These are phyloP conservation scores for Nymphalis urticae DNA, from an alignment of 2,888 invertebrate species.

Conservation along the genomic window DNA sequence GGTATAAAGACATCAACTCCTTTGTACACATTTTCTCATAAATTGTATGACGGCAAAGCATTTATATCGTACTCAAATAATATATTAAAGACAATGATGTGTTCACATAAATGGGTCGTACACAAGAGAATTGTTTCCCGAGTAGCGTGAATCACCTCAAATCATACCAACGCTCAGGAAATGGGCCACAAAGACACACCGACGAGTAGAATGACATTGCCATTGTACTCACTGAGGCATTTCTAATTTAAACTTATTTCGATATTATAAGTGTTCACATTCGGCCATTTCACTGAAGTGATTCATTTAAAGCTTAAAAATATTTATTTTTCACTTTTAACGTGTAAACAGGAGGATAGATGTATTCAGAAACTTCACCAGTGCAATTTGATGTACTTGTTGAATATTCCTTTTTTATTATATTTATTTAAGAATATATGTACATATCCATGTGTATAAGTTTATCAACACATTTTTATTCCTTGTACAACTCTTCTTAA, in stretches of 20 bases:
- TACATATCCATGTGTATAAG: too few relatives aligned
- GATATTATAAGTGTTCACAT: not conserved
- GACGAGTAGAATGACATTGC: not conserved
- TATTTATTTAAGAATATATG: too few relatives aligned
- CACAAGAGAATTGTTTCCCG: slow-evolving; percentile 31
- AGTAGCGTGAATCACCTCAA: slow-evolving; percentile 29
- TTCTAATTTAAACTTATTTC: slow-evolving; percentile 1
- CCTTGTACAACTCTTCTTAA: too few relatives aligned
- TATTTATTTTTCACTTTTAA: too few relatives aligned
- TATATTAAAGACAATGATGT: not conserved
- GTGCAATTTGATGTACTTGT: not conserved
- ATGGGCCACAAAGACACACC: slow-evolving; percentile 24
- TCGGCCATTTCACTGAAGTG: not conserved
- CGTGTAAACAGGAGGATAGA: not conserved
- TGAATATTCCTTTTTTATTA: too few relatives aligned
- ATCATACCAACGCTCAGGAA: slow-evolving; percentile 19
- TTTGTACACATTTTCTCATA: not conserved
- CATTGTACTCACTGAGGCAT: not conserved
- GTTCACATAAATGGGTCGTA: slow-evolving; percentile 16
- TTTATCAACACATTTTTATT: too few relatives aligned
- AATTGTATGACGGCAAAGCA: not conserved
- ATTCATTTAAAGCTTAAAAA: too few relatives aligned
- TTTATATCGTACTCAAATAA: not conserved
- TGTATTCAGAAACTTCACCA: not conserved
- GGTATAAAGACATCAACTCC: not conserved